A percentile compares a stretch with the other conserved stretches of the same genome.
Conservation (phyloP, 2,113 vertebrate genomes). For the Nasalis larvatus region DNA sequence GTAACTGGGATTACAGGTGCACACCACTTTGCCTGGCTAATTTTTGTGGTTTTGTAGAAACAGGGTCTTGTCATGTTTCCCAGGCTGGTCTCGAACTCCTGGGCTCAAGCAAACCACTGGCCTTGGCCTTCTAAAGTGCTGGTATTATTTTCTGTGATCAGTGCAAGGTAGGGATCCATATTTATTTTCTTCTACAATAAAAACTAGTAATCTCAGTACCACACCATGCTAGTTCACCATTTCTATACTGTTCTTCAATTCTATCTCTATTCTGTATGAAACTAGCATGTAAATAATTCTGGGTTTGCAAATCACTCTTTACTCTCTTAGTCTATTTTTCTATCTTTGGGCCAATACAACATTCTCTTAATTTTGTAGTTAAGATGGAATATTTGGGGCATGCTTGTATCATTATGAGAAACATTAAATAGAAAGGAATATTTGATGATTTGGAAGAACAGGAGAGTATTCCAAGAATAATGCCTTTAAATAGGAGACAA, state of each 20-base stretch:
- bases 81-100: too few species aligned
- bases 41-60: too few species aligned
- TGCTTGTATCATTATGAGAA: not conserved
- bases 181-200: not conserved
- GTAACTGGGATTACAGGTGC: too few species aligned
- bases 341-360: not conserved
- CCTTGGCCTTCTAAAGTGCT: too few species aligned
- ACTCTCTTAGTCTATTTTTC: not conserved
- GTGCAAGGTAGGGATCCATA: not conserved
- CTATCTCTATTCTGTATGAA: not conserved
- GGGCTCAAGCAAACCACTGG: too few species aligned
- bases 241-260: not conserved
- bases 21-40: too few species aligned
- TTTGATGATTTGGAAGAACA: not conserved
- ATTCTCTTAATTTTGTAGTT: not conserved
- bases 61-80: too few species aligned
- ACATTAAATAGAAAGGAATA: not conserved
- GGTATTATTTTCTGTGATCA: not conserved
- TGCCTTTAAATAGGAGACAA: not conserved
- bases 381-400: not conserved
- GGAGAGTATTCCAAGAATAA: not conserved
- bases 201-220: not conserved
- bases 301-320: not conserved
- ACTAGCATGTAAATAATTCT: not conserved
- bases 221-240: not conserved